Conservation (phyloP, 2,113 vertebrate species). For the Scopus umbretta region DNA sequence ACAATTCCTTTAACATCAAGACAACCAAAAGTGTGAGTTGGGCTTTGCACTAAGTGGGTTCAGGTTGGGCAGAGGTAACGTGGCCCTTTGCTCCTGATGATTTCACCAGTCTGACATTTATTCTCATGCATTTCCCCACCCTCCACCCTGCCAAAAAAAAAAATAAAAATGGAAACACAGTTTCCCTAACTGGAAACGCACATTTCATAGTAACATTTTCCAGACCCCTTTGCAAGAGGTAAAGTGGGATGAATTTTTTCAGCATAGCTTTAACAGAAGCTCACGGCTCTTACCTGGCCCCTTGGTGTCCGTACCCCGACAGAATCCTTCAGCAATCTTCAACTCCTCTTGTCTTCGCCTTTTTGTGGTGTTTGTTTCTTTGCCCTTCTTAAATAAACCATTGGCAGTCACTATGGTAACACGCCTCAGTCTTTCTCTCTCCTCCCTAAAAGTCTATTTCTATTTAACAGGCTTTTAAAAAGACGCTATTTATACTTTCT, state of each 20-base stretch:
- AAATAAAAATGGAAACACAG: background rate
- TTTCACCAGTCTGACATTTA: background rate
- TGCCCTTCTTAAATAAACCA: conserved; percentile 57
- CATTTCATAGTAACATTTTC: background rate
- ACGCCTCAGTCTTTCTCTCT: background rate
- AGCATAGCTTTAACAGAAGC: background rate
- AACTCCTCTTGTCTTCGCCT: background rate
- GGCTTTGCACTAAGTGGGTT: background rate
- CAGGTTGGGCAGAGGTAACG: background rate
- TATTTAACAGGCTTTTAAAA: conserved; percentile 30
- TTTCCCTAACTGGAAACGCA: background rate
- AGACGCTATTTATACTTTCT: conserved; percentile 45
- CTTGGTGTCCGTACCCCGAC: background rate
- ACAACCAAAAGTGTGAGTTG: background rate
- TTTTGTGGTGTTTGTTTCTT: conserved; percentile 49
- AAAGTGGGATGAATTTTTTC: background rate
- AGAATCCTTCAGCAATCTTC: background rate
- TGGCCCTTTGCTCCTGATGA: background rate
- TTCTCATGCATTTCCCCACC: background rate
- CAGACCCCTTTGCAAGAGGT: background rate
- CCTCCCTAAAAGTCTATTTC: conserved; percentile 39
- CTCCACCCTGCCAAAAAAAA: background rate
- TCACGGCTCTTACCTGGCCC: background rate
- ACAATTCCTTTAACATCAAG: background rate
- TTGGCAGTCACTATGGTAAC: conserved; percentile 52